A percentile compares a stretch with the other conserved stretches of the same genome.
These are phyloP conservation scores for Apodemia duryi DNA, from an alignment of 2,888 invertebrate genomes.

Conservation along the genomic window DNA sequence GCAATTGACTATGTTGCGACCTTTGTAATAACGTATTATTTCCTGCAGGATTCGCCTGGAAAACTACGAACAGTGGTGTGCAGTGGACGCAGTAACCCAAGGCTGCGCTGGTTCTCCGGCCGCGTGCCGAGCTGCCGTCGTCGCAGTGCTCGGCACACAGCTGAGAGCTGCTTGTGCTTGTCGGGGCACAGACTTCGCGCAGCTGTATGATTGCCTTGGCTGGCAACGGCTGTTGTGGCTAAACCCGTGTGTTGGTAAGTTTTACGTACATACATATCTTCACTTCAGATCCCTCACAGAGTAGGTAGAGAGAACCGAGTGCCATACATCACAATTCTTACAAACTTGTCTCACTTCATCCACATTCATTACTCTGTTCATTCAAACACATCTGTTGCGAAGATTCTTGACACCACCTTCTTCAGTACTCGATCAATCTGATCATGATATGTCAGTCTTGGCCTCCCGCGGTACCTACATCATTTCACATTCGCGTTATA, in stretches of 20 bases:
- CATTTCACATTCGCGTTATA: no score
- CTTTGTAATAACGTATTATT: background rate
- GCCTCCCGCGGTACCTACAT: no score
- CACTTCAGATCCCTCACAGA: no score
- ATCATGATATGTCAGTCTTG: no score
- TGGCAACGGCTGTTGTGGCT: conserved; percentile 95
- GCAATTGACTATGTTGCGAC: no score
- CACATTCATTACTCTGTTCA: no score
- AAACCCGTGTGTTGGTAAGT: conserved; percentile 95
- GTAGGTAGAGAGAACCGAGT: no score
- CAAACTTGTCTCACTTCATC: no score
- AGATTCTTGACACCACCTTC: no score
- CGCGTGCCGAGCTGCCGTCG: conserved; percentile 91
- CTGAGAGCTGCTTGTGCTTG: conserved; percentile 93
- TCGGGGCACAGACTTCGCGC: conserved; percentile 90
- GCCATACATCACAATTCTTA: no score
- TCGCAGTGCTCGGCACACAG: conserved; percentile 94
- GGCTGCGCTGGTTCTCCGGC: conserved; percentile 92
- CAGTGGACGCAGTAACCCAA: conserved; percentile 93
- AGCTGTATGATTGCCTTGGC: conserved; percentile 92
- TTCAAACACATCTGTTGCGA: no score
- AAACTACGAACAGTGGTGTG: conserved; percentile 94
- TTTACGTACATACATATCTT: background rate
- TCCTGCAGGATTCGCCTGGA: conserved; percentile 85
- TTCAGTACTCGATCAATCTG: no score